phyloP scores from a whole-genome alignment of 2,113 vertebrate species.

The Heterotilapia buettikoferi region DNA sequence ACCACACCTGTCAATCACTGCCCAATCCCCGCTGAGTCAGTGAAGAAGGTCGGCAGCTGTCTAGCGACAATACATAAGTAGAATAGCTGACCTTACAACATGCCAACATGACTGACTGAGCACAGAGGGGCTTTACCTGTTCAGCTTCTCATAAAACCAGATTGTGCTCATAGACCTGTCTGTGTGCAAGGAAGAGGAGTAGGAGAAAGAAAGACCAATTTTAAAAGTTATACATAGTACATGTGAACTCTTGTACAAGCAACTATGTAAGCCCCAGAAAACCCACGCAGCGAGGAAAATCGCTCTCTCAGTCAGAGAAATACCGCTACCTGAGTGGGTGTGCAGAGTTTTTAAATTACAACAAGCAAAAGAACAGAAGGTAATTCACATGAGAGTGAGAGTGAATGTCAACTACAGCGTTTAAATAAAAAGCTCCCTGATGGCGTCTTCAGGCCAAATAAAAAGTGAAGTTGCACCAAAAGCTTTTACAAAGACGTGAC shows the following conservation, averaged over 20 bases:
- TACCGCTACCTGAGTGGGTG: accelerated
- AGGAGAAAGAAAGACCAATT: not conserved
- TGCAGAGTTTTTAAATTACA: not conserved
- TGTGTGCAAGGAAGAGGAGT: not conserved
- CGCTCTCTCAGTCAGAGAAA: not conserved
- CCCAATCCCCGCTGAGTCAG: constrained; percentile 4
- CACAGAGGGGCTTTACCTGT: not conserved
- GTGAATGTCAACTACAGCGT: not conserved
- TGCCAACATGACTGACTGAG: not conserved
- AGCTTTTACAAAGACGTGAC: not conserved
- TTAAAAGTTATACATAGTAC: not conserved
- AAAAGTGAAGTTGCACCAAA: not conserved
- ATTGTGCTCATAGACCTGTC: not conserved
- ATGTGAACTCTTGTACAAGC: not conserved
- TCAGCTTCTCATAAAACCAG: not conserved
- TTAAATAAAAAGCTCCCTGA: not conserved
- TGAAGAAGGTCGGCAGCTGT: not conserved
- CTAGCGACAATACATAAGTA: not conserved
- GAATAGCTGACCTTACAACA: not conserved
- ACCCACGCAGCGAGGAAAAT: not conserved
- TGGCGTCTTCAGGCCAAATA: not conserved
- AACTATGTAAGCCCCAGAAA: not conserved
- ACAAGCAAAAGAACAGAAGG: not conserved
- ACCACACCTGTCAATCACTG: not conserved
- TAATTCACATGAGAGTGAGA: not conserved